Evolutionary conservation across 2,113 vertebrate species (phyloP).

Genomic region (Propithecus coquereli): DNA sequence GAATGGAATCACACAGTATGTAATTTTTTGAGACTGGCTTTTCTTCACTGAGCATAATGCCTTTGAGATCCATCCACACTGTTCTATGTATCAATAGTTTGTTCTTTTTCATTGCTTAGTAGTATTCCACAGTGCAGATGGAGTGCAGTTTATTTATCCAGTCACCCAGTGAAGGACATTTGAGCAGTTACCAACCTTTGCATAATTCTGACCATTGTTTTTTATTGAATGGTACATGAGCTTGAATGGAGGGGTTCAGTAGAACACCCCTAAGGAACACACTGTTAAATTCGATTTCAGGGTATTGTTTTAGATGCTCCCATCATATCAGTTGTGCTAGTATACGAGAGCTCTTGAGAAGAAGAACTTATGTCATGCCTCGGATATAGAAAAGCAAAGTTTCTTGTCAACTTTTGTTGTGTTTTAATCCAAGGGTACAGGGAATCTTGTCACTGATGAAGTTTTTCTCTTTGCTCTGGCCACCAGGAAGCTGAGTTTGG

Average conservation of each 20-base stretch:
- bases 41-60: background rate
- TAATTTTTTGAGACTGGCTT: background rate
- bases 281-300: background rate
- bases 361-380: background rate
- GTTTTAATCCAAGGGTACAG: background rate
- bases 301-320: background rate
- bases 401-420: background rate
- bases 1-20: background rate
- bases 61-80: rapidly evolving
- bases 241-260: background rate
- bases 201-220: background rate
- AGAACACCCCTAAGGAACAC: background rate
- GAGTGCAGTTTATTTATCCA: no score
- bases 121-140: rapidly evolving
- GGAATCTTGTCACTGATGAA: background rate
- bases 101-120: background rate
- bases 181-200: background rate
- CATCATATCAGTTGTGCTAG: background rate
- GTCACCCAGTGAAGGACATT: no score
- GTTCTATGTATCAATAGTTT: rapidly evolving
- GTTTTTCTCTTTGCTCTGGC: background rate
- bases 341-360: background rate
- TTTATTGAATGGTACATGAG: background rate
- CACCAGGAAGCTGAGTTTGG: background rate
- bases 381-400: background rate